Percentiles rank a stretch among this genome's conserved stretches.
Evolutionary conservation across 2,888 invertebrate genomes (phyloP).

Genomic region (Drosophila dives): DNA sequence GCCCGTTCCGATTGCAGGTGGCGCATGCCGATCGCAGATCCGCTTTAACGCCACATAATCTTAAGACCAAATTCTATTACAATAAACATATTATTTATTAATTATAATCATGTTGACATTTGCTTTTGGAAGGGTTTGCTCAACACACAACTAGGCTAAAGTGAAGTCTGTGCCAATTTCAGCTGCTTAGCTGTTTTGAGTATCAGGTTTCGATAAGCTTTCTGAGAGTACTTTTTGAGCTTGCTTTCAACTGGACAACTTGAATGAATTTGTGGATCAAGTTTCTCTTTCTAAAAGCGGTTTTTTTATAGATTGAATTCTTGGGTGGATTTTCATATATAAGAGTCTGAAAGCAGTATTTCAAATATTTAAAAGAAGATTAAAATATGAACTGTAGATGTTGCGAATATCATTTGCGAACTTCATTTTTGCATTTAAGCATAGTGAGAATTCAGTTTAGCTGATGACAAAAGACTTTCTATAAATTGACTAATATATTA

Average conservation of each 20-base stretch:
- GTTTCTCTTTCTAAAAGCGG: neutral
- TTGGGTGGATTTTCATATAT: too few species aligned
- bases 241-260: neutral
- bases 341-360: neutral
- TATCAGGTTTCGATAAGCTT: neutral
- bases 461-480: neutral
- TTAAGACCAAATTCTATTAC: constrained; percentile 82
- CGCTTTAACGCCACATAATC: constrained; percentile 77
- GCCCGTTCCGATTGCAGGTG: constrained; percentile 81
- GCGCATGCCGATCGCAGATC: constrained; percentile 69
- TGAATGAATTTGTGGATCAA: neutral
- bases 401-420: neutral
- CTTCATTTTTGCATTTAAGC: neutral
- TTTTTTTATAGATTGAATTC: neutral
- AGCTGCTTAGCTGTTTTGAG: neutral
- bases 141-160: neutral
- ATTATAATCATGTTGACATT: constrained; percentile 34
- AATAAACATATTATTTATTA: constrained; percentile 84
- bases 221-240: too few species aligned
- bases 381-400: neutral
- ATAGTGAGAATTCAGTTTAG: too few species aligned
- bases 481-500: neutral
- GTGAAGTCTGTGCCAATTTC: neutral
- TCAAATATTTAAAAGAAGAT: neutral
- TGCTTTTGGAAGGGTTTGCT: neutral